These are phyloP conservation scores for Opisthograptis luteolata DNA, from an alignment of 2,888 invertebrate genomes.

Conservation along the genomic window DNA sequence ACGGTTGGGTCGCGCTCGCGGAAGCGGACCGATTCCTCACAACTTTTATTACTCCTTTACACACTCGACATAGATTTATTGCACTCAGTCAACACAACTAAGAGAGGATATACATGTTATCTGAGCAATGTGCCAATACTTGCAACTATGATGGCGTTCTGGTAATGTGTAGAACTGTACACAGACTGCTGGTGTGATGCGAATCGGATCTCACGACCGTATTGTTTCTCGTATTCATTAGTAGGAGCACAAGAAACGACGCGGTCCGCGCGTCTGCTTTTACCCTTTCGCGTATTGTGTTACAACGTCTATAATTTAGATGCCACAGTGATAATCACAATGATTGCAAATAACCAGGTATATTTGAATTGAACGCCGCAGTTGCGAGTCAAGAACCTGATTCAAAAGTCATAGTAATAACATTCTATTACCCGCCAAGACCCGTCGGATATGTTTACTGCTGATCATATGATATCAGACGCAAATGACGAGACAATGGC, in stretches of 20 bases:
- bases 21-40: slow-evolving; percentile 63
- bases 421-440: slow-evolving; percentile 27
- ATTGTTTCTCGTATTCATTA: slow-evolving; percentile 73
- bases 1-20: slow-evolving; percentile 68
- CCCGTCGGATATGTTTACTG: slow-evolving; percentile 27
- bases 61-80: slow-evolving; percentile 39
- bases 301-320: slow-evolving; percentile 50
- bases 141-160: slow-evolving; percentile 50
- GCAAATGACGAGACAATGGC: slow-evolving; percentile 31
- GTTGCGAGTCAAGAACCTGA: slow-evolving; percentile 28
- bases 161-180: slow-evolving; percentile 53
- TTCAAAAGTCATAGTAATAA: slow-evolving; percentile 27
- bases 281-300: slow-evolving; percentile 69
- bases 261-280: slow-evolving; percentile 66
- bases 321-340: slow-evolving; percentile 64
- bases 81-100: slow-evolving; percentile 33
- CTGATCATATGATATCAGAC: slow-evolving; percentile 27
- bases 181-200: slow-evolving; percentile 53
- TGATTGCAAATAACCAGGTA: slow-evolving; percentile 48
- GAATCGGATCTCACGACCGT: slow-evolving; percentile 75
- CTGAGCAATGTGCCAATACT: slow-evolving; percentile 43
- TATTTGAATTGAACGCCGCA: slow-evolving; percentile 49
- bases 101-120: slow-evolving; percentile 23
- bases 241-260: slow-evolving; percentile 66
- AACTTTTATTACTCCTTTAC: slow-evolving; percentile 60